Base-by-base conservation (phyloP, 2,113 vertebrate genomes). In the Salvelinus namaycush region DNA sequence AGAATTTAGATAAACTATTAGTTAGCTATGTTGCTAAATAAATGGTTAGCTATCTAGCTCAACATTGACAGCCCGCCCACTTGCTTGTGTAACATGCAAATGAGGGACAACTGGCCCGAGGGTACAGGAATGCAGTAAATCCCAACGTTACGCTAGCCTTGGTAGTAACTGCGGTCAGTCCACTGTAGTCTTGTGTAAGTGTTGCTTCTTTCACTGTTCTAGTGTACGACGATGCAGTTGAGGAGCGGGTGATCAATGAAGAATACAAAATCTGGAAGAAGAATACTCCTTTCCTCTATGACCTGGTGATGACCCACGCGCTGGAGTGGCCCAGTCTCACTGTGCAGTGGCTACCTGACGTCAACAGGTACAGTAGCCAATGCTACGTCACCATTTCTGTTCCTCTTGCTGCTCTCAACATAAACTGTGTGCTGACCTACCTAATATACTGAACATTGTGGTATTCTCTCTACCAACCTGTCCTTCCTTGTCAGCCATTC, bases 231-330 rank as follows among this genome's bases (percentile, higher is more conserved):
- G 97, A 98, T 88, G 92, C 95, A 20, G 95, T 96, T 90, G 96
- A 97, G 76, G 97, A 98, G 82, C 92, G 96, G 39, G 96, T 97
- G 69, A 97, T 97, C 88, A 95, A 96, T 66, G 97, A 97, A 80
- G 96, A 98, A 84, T 97, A 97, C 92, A 97, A 96, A 90, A 97
- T 98, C 60, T 98, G 97, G 96, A 98, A 97, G 92, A 97, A 97
- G 78, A 97, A 97, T 87, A 97, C 96, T 0, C 96, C 96, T 0
- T 97, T 97, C 81, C 89, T 98, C 1, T 98, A 97, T 65, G 96
- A 97, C 84, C 88, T 96, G 90, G 95, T 97, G 84, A 95, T 97
- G 96, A 97, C 96, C 22, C 96, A 97, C 18, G 96, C 96, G 0
- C 90, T 97, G 73, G 96, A 97, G 89, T 96, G 97, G 97, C 96